Percentiles rank a stretch among this genome's conserved stretches.
These are phyloP conservation scores for Fragum fragum DNA, from an alignment of 2,888 invertebrate genomes.

Conservation along the genomic window DNA sequence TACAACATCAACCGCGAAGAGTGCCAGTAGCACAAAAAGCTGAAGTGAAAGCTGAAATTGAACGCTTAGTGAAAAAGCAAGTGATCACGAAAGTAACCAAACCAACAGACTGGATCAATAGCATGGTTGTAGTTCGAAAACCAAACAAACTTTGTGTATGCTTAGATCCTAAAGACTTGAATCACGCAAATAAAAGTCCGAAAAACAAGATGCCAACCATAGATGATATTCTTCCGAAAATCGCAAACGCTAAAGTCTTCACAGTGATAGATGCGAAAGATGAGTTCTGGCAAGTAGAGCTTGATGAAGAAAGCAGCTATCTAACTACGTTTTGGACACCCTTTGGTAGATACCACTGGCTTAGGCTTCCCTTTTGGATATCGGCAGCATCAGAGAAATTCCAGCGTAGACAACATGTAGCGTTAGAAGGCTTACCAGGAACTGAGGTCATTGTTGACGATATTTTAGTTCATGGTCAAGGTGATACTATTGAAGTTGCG, in stretches of 20 bases:
- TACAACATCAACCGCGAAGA: slow-evolving; percentile 38
- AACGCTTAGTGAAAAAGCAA: slow-evolving; percentile 23
- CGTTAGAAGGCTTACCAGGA: slow-evolving; percentile 54
- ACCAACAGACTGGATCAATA: slow-evolving; percentile 64
- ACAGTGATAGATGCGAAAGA: slow-evolving; percentile 42
- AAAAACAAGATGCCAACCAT: slow-evolving; percentile 61
- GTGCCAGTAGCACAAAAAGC: slow-evolving; percentile 42
- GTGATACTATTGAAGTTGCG: slow-evolving; percentile 41
- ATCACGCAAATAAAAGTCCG: slow-evolving; percentile 52
- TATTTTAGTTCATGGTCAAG: slow-evolving; percentile 53
- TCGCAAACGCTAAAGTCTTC: slow-evolving; percentile 32
- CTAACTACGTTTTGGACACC: slow-evolving; percentile 68
- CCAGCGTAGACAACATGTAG: slow-evolving; percentile 42
- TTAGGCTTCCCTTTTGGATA: slow-evolving; percentile 65
- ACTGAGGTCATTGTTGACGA: slow-evolving; percentile 64
- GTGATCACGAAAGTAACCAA: slow-evolving; percentile 27
- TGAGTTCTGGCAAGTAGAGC: slow-evolving; percentile 66
- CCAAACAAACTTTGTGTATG: slow-evolving; percentile 45
- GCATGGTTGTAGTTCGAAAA: slow-evolving; percentile 48
- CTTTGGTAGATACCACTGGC: slow-evolving; percentile 68
- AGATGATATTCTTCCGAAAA: slow-evolving; percentile 34
- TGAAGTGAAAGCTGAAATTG: slow-evolving; percentile 48
- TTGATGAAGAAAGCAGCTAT: slow-evolving; percentile 59
- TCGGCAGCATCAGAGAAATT: slow-evolving; percentile 65
- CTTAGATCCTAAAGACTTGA: slow-evolving; percentile 58